Conservation (phyloP, 2,113 vertebrate genomes). For the Aplodontia rufa region DNA sequence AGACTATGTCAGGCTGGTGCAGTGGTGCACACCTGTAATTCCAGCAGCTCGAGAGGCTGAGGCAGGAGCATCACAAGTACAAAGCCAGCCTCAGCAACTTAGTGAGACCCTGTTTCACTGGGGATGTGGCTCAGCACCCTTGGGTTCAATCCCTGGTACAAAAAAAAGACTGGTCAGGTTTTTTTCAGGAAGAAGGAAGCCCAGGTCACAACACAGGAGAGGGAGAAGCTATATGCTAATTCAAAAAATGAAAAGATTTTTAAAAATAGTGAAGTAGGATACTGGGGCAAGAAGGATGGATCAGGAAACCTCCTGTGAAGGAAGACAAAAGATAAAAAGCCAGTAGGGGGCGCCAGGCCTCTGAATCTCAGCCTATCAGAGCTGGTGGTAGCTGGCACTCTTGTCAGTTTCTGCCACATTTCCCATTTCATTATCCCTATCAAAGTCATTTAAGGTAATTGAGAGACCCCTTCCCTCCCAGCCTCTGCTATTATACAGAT, state of each 20-base stretch:
- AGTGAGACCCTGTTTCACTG: too few species aligned
- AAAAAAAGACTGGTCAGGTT: too few species aligned
- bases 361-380: not conserved
- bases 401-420: not conserved
- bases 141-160: too few species aligned
- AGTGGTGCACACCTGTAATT: too few species aligned
- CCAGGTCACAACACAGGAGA: not conserved
- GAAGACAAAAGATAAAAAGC: not conserved
- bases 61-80: too few species aligned
- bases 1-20: too few species aligned
- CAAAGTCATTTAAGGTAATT: not conserved
- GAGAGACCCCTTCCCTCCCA: not conserved
- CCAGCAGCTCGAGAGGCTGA: too few species aligned
- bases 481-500: not conserved
- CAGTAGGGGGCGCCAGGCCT: slow-evolving; percentile 53
- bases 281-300: not conserved
- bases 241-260: not conserved
- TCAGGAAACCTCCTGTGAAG: not conserved
- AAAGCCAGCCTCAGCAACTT: too few species aligned
- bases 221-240: not conserved
- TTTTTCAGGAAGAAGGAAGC: slow-evolving; percentile 12
- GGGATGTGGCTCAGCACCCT: too few species aligned
- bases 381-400: not conserved
- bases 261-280: not conserved
- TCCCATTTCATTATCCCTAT: not conserved